Conservation (phyloP, 2,888 invertebrate species). For the Drosophila leonis region DNA sequence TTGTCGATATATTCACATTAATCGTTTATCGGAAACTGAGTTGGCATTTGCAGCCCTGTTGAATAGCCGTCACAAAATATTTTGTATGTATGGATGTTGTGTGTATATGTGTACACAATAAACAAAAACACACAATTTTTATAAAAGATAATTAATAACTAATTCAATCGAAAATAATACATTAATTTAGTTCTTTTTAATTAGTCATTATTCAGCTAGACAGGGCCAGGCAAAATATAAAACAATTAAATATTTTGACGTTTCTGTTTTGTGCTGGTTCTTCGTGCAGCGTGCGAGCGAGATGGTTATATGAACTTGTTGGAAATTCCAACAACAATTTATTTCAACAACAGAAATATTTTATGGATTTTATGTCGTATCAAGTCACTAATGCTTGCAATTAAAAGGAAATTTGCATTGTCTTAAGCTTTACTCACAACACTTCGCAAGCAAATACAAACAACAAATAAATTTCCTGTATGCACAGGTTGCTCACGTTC, state of each 20-base stretch:
- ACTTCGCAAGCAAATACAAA: not conserved
- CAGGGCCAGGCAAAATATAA: conserved; percentile 25
- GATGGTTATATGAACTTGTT: conserved; percentile 60
- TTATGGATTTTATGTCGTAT: conserved; percentile 37
- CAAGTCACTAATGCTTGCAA: conserved; percentile 1
- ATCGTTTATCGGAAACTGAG: conserved; percentile 42
- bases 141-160: not conserved
- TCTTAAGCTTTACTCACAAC: not conserved
- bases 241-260: conserved; percentile 68
- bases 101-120: conserved; percentile 1
- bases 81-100: not conserved
- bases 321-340: conserved; percentile 77
- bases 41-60: conserved; percentile 47
- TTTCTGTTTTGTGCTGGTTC: conserved; percentile 68
- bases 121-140: not conserved
- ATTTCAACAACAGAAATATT: conserved; percentile 60
- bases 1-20: conserved; percentile 36
- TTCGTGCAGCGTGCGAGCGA: conserved; percentile 54
- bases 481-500: conserved; percentile 72
- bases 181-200: not conserved
- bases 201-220: conserved; percentile 8
- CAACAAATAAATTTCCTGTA: conserved; percentile 7
- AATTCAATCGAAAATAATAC: not conserved
- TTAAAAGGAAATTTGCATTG: not conserved
- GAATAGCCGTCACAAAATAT: conserved; percentile 11